Percentiles rank a stretch among this genome's conserved stretches.
Conservation (phyloP, 2,888 invertebrate genomes). For the Phyllotreta cruciferae region DNA sequence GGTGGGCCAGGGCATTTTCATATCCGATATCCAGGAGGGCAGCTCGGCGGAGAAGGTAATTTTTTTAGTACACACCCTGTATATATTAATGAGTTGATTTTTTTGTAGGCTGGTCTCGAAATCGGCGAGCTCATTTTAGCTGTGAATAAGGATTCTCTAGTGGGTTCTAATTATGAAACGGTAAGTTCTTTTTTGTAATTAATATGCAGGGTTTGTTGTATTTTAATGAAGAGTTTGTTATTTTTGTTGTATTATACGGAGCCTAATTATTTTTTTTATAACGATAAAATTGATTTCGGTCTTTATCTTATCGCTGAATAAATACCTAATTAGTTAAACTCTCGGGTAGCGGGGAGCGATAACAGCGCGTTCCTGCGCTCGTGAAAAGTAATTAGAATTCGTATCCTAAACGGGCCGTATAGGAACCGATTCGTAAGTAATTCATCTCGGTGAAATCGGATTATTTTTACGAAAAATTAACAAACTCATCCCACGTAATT, state of each 20-base stretch:
- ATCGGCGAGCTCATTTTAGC: slow-evolving; percentile 98
- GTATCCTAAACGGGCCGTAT: too few species aligned
- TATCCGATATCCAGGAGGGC: slow-evolving; percentile 90
- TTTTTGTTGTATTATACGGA: neutral
- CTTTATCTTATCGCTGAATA: slow-evolving; percentile 8
- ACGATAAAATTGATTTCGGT: slow-evolving; percentile 6
- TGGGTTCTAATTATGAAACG: slow-evolving; percentile 86
- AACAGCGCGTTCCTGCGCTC: neutral
- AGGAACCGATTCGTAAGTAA: too few species aligned
- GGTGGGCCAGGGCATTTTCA: slow-evolving; percentile 90
- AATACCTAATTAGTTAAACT: neutral
- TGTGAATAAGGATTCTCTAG: slow-evolving; percentile 90
- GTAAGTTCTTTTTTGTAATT: slow-evolving; percentile 62
- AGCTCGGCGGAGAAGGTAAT: slow-evolving; percentile 84
- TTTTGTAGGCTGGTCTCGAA: slow-evolving; percentile 84
- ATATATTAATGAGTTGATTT: slow-evolving; percentile 31
- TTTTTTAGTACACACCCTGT: neutral
- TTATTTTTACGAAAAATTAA: too few species aligned
- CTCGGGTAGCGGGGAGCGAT: neutral
- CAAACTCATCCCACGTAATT: too few species aligned
- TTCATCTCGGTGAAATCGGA: too few species aligned
- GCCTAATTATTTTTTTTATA: neutral
- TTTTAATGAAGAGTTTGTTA: slow-evolving; percentile 1
- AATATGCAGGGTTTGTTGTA: neutral
- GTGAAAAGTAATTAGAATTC: too few species aligned